phyloP scores from a whole-genome alignment of 2,888 invertebrate genomes.

The Furcula furcula region DNA sequence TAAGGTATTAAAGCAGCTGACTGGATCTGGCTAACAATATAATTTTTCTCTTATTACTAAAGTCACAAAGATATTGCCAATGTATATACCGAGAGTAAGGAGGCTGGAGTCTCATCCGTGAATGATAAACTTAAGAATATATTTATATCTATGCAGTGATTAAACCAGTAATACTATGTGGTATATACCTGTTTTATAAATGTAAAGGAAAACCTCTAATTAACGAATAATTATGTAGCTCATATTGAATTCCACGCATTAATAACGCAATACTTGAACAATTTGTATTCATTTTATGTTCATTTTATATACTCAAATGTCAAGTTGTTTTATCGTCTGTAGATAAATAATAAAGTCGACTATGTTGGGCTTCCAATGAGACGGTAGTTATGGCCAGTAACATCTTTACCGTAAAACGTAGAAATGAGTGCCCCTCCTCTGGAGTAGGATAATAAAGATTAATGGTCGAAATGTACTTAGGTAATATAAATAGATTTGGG shows the following conservation, averaged over 20 bases:
- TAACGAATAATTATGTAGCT: slow-evolving; percentile 30
- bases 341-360: slow-evolving; percentile 10
- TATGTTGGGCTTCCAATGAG: slow-evolving; percentile 23
- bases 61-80: too few species aligned
- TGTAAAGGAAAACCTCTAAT: slow-evolving; percentile 25
- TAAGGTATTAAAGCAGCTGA: slow-evolving; percentile 39
- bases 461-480: slow-evolving; percentile 30
- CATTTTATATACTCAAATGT: slow-evolving; percentile 24
- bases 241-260: slow-evolving; percentile 23
- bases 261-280: slow-evolving; percentile 28
- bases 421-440: slow-evolving; percentile 32
- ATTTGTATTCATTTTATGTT: slow-evolving; percentile 34
- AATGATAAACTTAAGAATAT: too few species aligned
- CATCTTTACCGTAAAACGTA: slow-evolving; percentile 34
- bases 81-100: too few species aligned
- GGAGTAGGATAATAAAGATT: slow-evolving; percentile 44
- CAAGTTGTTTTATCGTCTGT: slow-evolving; percentile 21
- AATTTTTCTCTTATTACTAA: slow-evolving; percentile 20
- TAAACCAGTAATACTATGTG: too few species aligned
- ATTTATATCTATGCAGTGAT: too few species aligned
- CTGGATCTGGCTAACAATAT: slow-evolving; percentile 23
- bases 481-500: slow-evolving; percentile 24
- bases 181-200: too few species aligned
- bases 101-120: too few species aligned
- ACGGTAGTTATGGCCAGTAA: slow-evolving; percentile 35